phyloP scores from a whole-genome alignment of 2,113 vertebrate species.

The Pangasianodon gigas region DNA sequence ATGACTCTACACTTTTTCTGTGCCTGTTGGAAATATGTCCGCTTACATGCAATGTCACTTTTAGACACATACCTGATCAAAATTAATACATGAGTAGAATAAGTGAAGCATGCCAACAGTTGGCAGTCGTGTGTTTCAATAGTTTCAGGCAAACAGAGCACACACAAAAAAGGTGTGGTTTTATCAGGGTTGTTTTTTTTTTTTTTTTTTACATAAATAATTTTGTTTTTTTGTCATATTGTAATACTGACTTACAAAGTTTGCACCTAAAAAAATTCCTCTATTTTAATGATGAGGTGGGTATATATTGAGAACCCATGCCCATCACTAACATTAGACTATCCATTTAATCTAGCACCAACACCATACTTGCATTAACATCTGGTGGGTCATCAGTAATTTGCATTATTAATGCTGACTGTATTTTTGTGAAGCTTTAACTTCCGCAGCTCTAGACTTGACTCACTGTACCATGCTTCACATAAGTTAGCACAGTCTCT shows the following conservation, averaged over 20 bases:
- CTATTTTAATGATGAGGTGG: background rate
- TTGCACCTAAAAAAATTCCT: too few relatives aligned
- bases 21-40: too few relatives aligned
- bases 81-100: too few relatives aligned
- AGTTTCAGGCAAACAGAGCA: too few relatives aligned
- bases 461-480: conserved; percentile 40
- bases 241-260: background rate
- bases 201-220: too few relatives aligned
- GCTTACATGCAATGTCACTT: too few relatives aligned
- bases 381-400: background rate
- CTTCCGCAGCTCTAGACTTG: background rate
- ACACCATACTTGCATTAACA: background rate
- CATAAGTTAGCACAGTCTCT: conserved; percentile 56
- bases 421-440: background rate
- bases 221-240: background rate
- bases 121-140: too few relatives aligned
- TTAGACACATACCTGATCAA: too few relatives aligned
- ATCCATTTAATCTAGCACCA: background rate
- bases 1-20: too few relatives aligned
- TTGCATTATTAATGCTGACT: background rate
- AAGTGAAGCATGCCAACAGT: too few relatives aligned
- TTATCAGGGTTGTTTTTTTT: too few relatives aligned
- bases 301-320: background rate
- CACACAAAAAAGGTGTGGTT: too few relatives aligned
- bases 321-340: background rate